Evolutionary conservation across 1,140 invertebrate species (phyloP).

Genomic region (Andrena cerasifolii): DNA sequence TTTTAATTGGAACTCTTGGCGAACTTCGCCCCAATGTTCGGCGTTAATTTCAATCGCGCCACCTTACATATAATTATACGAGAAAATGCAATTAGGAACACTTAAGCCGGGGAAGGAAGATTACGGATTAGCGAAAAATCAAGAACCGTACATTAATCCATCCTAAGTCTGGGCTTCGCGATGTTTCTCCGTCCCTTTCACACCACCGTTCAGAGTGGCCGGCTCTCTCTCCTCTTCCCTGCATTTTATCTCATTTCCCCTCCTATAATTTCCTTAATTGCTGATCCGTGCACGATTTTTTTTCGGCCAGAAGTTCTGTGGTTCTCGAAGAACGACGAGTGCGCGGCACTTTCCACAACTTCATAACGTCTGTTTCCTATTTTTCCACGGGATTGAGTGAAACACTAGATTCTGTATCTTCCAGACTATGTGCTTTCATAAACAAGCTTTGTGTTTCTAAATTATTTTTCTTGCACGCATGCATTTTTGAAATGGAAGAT

Average conservation of each 20-base stretch:
- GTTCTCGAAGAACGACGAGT: too few species aligned
- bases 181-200: conserved; percentile 24
- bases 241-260: background rate
- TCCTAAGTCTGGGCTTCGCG: background rate
- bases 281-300: conserved; percentile 16
- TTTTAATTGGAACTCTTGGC: background rate
- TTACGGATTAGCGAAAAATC: conserved; percentile 48
- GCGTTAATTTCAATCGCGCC: conserved; percentile 43
- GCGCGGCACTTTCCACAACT: too few species aligned
- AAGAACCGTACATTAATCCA: conserved; percentile 51
- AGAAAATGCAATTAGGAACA: conserved; percentile 44
- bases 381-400: too few species aligned
- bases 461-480: too few species aligned
- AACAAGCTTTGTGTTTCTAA: too few species aligned
- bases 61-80: conserved; percentile 28
- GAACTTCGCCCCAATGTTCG: conserved; percentile 20
- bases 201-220: background rate
- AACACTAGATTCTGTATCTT: too few species aligned
- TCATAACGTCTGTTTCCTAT: too few species aligned
- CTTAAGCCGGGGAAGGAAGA: conserved; percentile 12
- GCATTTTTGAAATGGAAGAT: too few species aligned
- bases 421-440: too few species aligned
- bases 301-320: background rate
- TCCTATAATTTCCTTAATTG: conserved; percentile 45
- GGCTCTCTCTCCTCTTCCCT: too few species aligned